Conservation (phyloP, 2,113 vertebrate genomes). For the Salvelinus sp. region DNA sequence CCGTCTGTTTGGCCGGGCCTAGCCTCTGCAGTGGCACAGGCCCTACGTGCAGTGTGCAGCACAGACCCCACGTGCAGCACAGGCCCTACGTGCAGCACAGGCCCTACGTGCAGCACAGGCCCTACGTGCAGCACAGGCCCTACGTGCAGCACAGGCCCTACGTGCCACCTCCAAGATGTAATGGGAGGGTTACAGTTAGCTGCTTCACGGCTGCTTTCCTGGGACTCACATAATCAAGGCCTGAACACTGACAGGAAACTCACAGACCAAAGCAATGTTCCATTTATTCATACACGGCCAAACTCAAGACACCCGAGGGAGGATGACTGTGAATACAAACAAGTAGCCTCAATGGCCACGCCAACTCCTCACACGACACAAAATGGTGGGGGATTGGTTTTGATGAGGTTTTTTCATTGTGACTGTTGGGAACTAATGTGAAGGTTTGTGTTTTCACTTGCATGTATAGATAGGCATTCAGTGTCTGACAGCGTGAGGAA, state of each 20-base stretch:
- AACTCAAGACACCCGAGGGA: conserved; percentile 1
- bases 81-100: no score
- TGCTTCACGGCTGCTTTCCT: conserved; percentile 6
- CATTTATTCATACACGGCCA: conserved; percentile 1
- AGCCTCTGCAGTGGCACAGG: conserved; percentile 34
- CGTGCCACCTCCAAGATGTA: conserved; percentile 43
- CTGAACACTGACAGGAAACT: conserved; percentile 26
- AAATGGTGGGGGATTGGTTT: conserved; percentile 1
- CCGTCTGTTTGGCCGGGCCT: conserved; percentile 18
- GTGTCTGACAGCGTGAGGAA: not conserved
- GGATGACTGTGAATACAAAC: not conserved
- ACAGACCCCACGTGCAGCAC: no score
- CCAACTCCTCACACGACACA: not conserved
- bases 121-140: no score
- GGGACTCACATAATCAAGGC: conserved; percentile 28
- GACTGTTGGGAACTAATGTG: not conserved
- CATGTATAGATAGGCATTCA: not conserved
- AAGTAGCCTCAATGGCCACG: not conserved
- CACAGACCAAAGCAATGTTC: not conserved
- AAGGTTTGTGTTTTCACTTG: not conserved
- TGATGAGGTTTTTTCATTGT: not conserved
- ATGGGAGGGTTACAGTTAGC: conserved; percentile 35
- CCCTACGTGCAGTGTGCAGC: conserved; percentile 11
- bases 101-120: no score
- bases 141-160: conserved; percentile 19